A percentile compares a stretch with the other conserved stretches of the same genome.
Conservation (phyloP, 2,888 invertebrate species). For the Cerceris rybyensis region DNA sequence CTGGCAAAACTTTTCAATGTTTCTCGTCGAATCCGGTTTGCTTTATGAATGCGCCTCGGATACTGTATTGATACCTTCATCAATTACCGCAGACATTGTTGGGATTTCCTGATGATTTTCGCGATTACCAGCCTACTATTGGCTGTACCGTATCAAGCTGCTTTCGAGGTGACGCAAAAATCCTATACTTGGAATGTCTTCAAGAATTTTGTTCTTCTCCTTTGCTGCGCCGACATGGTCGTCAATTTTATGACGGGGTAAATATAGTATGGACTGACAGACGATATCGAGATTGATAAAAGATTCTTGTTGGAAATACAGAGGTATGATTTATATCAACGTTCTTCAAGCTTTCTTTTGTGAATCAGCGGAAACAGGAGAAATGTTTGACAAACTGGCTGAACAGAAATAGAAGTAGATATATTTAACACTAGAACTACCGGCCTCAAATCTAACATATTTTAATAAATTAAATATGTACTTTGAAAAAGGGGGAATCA, state of each 20-base stretch:
- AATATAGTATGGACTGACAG: conserved; percentile 17
- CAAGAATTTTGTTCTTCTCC: conserved; percentile 70
- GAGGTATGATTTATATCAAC: too few relatives aligned
- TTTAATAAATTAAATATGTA: too few relatives aligned
- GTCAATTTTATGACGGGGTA: conserved; percentile 79
- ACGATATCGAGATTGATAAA: too few relatives aligned
- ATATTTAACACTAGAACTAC: too few relatives aligned
- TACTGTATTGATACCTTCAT: not conserved
- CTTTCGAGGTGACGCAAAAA: conserved; percentile 68
- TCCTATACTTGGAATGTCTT: conserved; percentile 62
- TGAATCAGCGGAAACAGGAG: too few relatives aligned
- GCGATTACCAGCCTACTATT: conserved; percentile 69
- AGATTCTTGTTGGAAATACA: too few relatives aligned
- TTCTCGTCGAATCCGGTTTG: not conserved
- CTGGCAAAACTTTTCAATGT: not conserved
- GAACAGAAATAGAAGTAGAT: too few relatives aligned
- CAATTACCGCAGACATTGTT: conserved; percentile 72
- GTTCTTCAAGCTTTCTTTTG: too few relatives aligned
- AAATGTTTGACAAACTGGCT: too few relatives aligned
- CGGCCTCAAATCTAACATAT: too few relatives aligned
- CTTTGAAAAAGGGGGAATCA: too few relatives aligned
- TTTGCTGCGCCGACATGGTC: conserved; percentile 75
- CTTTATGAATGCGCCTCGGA: not conserved
- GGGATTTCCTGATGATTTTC: conserved; percentile 78
- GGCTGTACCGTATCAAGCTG: conserved; percentile 75